phyloP scores from a whole-genome alignment of 2,888 invertebrate species.

The Helleia helle region DNA sequence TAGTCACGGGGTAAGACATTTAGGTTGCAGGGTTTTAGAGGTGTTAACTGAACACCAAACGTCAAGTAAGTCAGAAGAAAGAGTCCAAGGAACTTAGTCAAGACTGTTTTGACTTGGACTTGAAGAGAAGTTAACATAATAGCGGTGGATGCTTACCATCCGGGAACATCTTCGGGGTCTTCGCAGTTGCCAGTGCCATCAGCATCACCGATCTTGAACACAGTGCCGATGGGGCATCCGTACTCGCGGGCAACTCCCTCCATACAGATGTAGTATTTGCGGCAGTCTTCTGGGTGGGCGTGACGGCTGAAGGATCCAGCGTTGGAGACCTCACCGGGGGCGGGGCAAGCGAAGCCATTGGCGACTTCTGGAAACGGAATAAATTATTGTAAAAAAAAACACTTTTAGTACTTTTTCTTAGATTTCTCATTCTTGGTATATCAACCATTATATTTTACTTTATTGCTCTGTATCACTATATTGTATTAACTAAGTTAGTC shows the following conservation, averaged over 20 bases:
- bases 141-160: conserved; percentile 74
- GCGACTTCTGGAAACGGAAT: conserved; percentile 82
- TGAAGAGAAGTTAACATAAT: conserved; percentile 24
- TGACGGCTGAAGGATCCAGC: conserved; percentile 94
- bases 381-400: no score
- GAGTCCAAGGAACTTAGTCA: conserved; percentile 46
- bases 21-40: conserved; percentile 40
- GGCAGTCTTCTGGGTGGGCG: conserved; percentile 95
- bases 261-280: conserved; percentile 95
- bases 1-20: conserved; percentile 64
- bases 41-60: conserved; percentile 50
- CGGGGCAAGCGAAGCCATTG: conserved; percentile 90
- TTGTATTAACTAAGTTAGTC: no score
- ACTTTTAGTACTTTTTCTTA: no score
- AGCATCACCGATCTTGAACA: conserved; percentile 93
- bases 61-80: conserved; percentile 47
- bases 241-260: conserved; percentile 94
- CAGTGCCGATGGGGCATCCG: conserved; percentile 96
- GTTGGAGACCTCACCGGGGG: conserved; percentile 85
- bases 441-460: no score
- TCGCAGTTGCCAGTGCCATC: conserved; percentile 95
- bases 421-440: no score
- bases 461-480: background rate
- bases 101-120: conserved; percentile 44
- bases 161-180: conserved; percentile 96